Base-by-base conservation (phyloP, 2,888 invertebrate genomes). In the Carpatolechia fugitivella region DNA sequence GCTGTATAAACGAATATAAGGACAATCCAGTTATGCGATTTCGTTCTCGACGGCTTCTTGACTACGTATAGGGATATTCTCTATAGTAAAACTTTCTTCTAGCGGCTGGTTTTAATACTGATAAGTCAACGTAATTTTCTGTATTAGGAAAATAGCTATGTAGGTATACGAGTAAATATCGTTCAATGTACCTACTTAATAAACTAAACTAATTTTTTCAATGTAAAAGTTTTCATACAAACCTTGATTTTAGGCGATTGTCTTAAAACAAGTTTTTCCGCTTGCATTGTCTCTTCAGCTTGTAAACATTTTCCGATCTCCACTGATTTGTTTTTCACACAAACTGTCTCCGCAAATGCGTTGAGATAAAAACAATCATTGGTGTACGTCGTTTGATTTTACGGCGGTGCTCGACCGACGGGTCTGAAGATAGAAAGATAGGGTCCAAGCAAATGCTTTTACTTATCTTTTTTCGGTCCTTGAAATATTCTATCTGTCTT, bases 281-380 rank as follows among this genome's bases (percentile, higher is more conserved):
- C n/a, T n/a, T n/a, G n/a, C n/a, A n/a, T n/a, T n/a, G n/a, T n/a
- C n/a, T n/a, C n/a, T n/a, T n/a, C n/a, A n/a, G n/a, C n/a, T n/a
- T n/a, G n/a, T n/a, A n/a, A n/a, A n/a, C n/a, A n/a, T n/a, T n/a
- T n/a, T n/a, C 11, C 4, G 11, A n/a, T 38, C 5, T 5, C 16
- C 1, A 44, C 24, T 29, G 44, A 44, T 44, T 44, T 24, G 44
- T 44, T 44, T 24, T 1, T 3, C 40, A 41, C 10, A 41, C 40
- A 18, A 18, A 41, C 18, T 10, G 14, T 44, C 13, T 54, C 24
- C 60, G 56, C 54, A 33, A 53, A 56, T 60, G 24, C 56, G 59
- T 60, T 57, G 40, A 80, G 79, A 80, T 80, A 80, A 79, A 76
- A 79, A 74, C 73, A 75, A 79, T 76, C 67, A 72, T 74, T 44